Evolutionary conservation across 2,797 vertebrate species (phyloP), one percentile per base, ranked within the genome.

Genomic region (Enoplosus armatus): DNA sequence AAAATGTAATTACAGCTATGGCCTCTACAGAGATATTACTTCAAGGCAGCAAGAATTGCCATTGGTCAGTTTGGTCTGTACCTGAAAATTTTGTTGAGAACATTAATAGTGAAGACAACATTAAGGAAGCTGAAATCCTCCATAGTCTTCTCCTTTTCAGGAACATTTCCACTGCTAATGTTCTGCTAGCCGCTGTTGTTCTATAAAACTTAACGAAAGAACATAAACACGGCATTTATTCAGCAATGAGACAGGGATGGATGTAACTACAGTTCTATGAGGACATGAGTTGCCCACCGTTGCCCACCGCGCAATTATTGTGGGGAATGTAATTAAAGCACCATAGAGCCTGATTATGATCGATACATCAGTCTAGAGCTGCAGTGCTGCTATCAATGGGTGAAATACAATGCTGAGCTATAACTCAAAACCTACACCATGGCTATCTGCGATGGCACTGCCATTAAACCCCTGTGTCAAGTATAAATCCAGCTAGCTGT

Each of bases 401-500:
- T 60, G 48, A 75, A 59, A 77, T 63, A 15, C 0, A 8, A 55
- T 29, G 41, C 50, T 59, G 6, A 64, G 8, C 45, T 54, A 39
- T 54, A 39, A 41, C 47, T 62, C 41, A 31, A 61, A 72, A 7
- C 18, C 29, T 55, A 8, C 31, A 16, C 43, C 24, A 24, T 31
- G 9, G 15, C 35, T 47, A 24, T 22, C 27, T 16, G 31, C 1
- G 0, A 18, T n/a, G 27, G 29, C 35, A n/a, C 5, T 45, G 18
- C 31, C 39, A 14, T 68, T 41, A 33, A 33, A 26, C 7, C 8
- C 15, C 15, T 31, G 18, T 2, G 8, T 61, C 37, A 47, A 26
- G 39, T 48, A 61, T 54, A 60, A 60, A 71, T 67, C 62, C 41
- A 72, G 33, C 31, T 31, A 6, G 7, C 29, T 65, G 14, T 33